Percentiles rank a stretch among this genome's conserved stretches.
phyloP scores from a whole-genome alignment of 2,797 vertebrate species.

The Mastacembelus armatus region DNA sequence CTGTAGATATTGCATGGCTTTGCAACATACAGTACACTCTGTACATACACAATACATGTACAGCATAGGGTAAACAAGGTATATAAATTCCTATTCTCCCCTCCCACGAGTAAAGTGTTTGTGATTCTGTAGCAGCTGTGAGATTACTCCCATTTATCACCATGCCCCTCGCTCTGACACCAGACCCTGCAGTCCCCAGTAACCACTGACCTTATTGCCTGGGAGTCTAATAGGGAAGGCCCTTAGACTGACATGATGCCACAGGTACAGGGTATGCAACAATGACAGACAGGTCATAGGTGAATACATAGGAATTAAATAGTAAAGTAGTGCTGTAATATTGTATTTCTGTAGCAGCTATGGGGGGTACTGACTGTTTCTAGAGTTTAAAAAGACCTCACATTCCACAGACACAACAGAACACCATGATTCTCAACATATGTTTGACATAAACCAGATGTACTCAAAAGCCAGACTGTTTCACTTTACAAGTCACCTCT shows the following conservation, averaged over 20 bases:
- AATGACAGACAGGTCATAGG: slow-evolving; percentile 25
- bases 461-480: slow-evolving; percentile 66
- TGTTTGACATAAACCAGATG: slow-evolving; percentile 65
- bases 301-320: slow-evolving; percentile 2
- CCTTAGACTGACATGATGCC: slow-evolving; percentile 37
- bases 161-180: slow-evolving; percentile 57
- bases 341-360: slow-evolving; percentile 24
- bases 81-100: slow-evolving; percentile 57
- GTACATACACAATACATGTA: slow-evolving; percentile 73
- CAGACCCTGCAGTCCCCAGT: slow-evolving; percentile 43
- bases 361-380: slow-evolving; percentile 20
- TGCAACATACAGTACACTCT: slow-evolving; percentile 69
- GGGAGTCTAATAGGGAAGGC: slow-evolving; percentile 26
- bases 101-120: slow-evolving; percentile 60
- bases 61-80: slow-evolving; percentile 64
- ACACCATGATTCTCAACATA: slow-evolving; percentile 52
- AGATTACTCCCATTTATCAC: slow-evolving; percentile 75
- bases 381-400: slow-evolving; percentile 39
- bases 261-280: slow-evolving; percentile 31
- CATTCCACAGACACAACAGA: slow-evolving; percentile 59
- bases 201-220: slow-evolving; percentile 65
- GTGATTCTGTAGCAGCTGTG: slow-evolving; percentile 66
- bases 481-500: slow-evolving; percentile 53
- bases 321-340: background rate
- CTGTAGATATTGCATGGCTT: slow-evolving; percentile 85